Conservation (phyloP, 1,140 invertebrate genomes). For the Sitobion miscanthi region DNA sequence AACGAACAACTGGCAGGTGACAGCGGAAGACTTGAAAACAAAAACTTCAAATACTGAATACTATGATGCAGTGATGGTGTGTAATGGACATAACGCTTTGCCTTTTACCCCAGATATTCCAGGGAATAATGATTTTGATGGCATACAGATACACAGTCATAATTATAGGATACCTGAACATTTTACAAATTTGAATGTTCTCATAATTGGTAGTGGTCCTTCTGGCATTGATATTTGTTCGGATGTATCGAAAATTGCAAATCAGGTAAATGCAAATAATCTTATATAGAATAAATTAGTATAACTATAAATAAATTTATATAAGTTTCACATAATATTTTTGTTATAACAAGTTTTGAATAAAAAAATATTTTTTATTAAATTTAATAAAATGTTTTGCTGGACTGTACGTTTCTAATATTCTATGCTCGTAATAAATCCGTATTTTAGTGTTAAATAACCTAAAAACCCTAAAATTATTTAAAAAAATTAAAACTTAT, state of each 20-base stretch:
- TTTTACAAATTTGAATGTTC: slow-evolving; percentile 68
- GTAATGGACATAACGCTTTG: slow-evolving; percentile 67
- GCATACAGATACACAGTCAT: slow-evolving; percentile 72
- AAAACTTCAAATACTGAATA: not conserved
- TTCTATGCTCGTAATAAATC: too few species aligned
- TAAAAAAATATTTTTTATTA: too few species aligned
- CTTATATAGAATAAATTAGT: not conserved
- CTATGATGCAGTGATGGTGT: slow-evolving; percentile 41
- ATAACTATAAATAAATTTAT: too few species aligned
- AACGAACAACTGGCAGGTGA: slow-evolving; percentile 64
- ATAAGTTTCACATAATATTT: too few species aligned
- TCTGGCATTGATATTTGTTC: slow-evolving; percentile 75
- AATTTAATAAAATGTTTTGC: too few species aligned
- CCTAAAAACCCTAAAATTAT: too few species aligned
- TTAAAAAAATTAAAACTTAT: too few species aligned
- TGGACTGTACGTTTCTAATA: too few species aligned
- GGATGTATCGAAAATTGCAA: slow-evolving; percentile 65
- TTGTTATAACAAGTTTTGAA: too few species aligned
- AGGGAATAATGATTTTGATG: slow-evolving; percentile 69
- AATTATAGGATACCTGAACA: slow-evolving; percentile 69
- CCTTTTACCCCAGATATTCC: slow-evolving; percentile 69
- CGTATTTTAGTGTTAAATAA: too few species aligned
- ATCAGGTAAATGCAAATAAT: slow-evolving; percentile 62
- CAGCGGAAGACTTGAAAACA: slow-evolving; percentile 41
- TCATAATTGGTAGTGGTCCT: slow-evolving; percentile 72